Evolutionary conservation across 2,113 vertebrate genomes (phyloP).

Genomic region (Pollimyrus isidori): DNA sequence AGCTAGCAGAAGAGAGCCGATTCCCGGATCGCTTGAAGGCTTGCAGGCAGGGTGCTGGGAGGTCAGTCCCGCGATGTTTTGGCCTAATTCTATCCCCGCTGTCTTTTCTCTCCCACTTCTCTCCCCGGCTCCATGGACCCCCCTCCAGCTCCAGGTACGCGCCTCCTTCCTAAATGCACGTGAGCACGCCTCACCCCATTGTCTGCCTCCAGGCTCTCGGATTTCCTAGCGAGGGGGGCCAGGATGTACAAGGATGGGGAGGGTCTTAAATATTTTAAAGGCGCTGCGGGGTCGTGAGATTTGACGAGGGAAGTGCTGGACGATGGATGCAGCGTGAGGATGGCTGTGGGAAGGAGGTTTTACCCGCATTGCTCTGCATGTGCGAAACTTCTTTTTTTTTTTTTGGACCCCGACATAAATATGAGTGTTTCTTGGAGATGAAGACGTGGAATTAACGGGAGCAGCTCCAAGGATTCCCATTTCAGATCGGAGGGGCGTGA

Average conservation of each 20-base stretch:
- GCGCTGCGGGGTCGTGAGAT: background rate
- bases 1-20: background rate
- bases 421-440: background rate
- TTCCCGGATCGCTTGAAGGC: background rate
- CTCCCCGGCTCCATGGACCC: background rate
- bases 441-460: background rate
- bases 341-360: background rate
- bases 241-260: background rate
- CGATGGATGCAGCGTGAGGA: background rate
- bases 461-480: background rate
- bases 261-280: background rate
- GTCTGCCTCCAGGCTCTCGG: background rate
- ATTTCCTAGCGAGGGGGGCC: background rate
- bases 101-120: background rate
- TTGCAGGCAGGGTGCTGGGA: background rate
- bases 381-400: background rate
- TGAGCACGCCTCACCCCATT: background rate
- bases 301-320: background rate
- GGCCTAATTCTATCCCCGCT: background rate
- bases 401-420: background rate
- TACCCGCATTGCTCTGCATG: background rate
- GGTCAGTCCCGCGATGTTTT: background rate
- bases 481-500: constrained; percentile 1
- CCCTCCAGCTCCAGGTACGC: constrained; percentile 23
- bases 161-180: background rate